Evolutionary conservation across 2,888 invertebrate genomes (phyloP).

Genomic region (Melipona bicolor): DNA sequence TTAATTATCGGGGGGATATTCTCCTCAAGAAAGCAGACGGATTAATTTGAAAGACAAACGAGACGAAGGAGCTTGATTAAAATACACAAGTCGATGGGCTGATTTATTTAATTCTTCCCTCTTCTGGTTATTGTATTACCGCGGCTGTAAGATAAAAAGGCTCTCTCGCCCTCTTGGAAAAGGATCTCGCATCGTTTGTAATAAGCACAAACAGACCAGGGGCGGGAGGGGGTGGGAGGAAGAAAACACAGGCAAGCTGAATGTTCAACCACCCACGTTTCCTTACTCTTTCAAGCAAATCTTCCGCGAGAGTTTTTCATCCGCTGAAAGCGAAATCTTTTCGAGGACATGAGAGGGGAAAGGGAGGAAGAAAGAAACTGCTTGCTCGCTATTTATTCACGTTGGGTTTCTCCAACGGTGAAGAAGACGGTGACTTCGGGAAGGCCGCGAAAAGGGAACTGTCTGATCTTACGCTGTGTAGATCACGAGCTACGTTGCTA

Average conservation of each 20-base stretch:
- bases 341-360: no score
- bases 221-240: background rate
- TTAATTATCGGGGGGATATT: constrained; percentile 6
- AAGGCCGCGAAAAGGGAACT: background rate
- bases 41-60: constrained; percentile 56
- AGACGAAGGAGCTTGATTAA: constrained; percentile 31
- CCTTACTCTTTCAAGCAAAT: constrained; percentile 31
- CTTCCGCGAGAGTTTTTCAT: constrained; percentile 1
- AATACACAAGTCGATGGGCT: constrained; percentile 52
- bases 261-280: constrained; percentile 18
- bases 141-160: background rate
- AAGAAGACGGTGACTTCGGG: constrained; percentile 18
- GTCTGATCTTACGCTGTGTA: constrained; percentile 15
- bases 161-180: background rate
- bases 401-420: constrained; percentile 26
- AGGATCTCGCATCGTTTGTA: background rate
- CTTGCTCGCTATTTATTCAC: constrained; percentile 51
- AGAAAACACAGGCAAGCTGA: background rate
- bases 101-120: constrained; percentile 14
- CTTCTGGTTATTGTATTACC: constrained; percentile 10
- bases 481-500: constrained; percentile 21
- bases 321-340: constrained; percentile 1
- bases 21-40: constrained; percentile 3
- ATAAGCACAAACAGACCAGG: background rate
- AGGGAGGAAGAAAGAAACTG: background rate